These are phyloP conservation scores for Nerophis ophidion DNA, from an alignment of 2,113 vertebrate species.

Conservation along the genomic window DNA sequence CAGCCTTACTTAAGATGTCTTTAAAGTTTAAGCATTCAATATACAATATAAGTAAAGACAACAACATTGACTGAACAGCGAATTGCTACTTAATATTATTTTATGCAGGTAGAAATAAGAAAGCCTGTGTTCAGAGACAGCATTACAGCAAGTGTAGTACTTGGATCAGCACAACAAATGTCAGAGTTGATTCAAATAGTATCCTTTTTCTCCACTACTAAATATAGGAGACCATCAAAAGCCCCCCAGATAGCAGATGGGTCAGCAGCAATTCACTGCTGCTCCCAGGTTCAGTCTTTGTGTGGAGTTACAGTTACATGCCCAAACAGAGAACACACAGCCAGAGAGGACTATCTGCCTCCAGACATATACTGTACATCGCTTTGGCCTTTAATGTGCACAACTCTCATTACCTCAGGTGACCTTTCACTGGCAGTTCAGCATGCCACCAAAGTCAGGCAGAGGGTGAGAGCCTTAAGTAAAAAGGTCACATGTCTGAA, in stretches of 20 bases:
- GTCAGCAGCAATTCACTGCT: conserved; percentile 11
- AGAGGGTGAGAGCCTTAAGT: conserved; percentile 26
- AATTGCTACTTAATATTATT: neutral
- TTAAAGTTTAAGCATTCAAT: no score
- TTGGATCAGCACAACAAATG: conserved; percentile 58
- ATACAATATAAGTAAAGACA: neutral
- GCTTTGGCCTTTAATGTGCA: conserved; percentile 74
- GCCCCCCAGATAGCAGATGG: neutral
- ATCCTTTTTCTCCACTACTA: conserved; percentile 47
- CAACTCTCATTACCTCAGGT: conserved; percentile 75
- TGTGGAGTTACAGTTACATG: conserved; percentile 30
- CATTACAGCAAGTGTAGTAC: neutral
- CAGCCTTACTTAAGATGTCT: no score
- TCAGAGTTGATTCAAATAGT: conserved; percentile 49
- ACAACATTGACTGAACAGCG: neutral
- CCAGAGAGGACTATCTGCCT: conserved; percentile 2
- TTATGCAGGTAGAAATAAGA: neutral
- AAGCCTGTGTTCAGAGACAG: conserved; percentile 4
- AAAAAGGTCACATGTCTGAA: conserved; percentile 57
- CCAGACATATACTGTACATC: conserved; percentile 6
- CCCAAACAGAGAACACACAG: conserved; percentile 42
- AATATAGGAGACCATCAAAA: conserved; percentile 59
- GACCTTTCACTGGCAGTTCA: conserved; percentile 65
- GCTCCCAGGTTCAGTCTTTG: conserved; percentile 26
- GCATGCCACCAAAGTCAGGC: conserved; percentile 43